Base-by-base conservation (phyloP, 2,113 vertebrate species). In the Alligator sinensis region DNA sequence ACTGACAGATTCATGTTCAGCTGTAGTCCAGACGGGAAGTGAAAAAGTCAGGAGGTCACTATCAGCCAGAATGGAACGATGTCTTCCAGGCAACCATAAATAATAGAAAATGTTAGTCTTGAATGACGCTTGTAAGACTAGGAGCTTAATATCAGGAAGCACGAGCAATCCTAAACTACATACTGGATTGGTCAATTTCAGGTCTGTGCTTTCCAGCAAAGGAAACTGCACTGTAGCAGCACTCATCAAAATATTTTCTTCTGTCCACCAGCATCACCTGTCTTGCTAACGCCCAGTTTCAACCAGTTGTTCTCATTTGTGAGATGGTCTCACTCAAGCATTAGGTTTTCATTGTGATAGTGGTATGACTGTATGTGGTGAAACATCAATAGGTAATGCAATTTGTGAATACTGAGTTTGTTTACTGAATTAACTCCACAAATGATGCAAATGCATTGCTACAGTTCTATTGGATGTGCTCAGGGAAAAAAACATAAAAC, bases 341-440 rank as follows among this genome's bases (percentile, higher is more conserved):
- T 21, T 1, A 78, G 70, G 59, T 80, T 96, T 92, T 95, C 64
- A 8, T 92, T 94, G 84, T 79, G 76, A 87, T 89, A 84, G 80
- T 78, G 79, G n/a, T 70, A 25, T 55, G 80, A 80, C 30, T 38
- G 64, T 87, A 22, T 82, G 82, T 94, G 94, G 91, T 92, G 47
- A 95, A 95, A 87, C 87, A 77, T n/a, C 88, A 89, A 1, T 2
- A 91, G 61, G 62, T 91, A 95, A 91, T 96, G 80, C 80, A 92
- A 66, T 9, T 47, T 82, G 82, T 92, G 95, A 96, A 96, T 96
- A 93, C 28, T 87, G 86, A 62, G 58, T 55, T 38, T 77, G 64
- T 92, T 95, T 95, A 76, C 82, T 90, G 90, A 92, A 94, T 87
- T 89, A 94, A 86, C 77, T 93, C 64, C 77, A 83, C 80, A 38